phyloP scores from a whole-genome alignment of 2,113 vertebrate species.

The Psittacula cyanocephala region DNA sequence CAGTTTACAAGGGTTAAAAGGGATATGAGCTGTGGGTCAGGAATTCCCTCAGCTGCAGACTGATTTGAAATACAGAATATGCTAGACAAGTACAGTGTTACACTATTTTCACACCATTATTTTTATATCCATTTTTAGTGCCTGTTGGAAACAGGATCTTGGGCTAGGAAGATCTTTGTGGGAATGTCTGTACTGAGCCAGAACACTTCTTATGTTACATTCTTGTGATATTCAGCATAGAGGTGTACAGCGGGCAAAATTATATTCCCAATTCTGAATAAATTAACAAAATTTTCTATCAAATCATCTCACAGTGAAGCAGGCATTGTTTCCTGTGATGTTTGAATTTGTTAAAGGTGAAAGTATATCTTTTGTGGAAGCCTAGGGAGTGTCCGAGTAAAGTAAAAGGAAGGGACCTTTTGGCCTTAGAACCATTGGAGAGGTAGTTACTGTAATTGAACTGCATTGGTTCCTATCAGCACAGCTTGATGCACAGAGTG shows the following conservation, averaged over 20 bases:
- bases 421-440: not conserved
- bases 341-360: not conserved
- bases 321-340: not conserved
- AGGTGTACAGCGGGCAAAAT: not conserved
- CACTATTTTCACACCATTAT: fast-evolving
- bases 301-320: not conserved
- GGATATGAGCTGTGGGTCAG: not conserved
- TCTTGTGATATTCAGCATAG: not conserved
- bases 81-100: not conserved
- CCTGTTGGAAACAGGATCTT: not conserved
- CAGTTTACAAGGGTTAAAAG: not conserved
- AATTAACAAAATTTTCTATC: not conserved
- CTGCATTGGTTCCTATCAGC: not conserved
- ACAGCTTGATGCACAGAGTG: not conserved
- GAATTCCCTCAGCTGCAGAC: not conserved
- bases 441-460: not conserved
- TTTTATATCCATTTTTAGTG: not conserved
- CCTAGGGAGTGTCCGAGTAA: not conserved
- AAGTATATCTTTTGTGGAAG: not conserved
- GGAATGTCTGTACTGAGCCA: not conserved
- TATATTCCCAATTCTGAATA: not conserved
- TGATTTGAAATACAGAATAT: not conserved
- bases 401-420: not conserved
- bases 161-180: not conserved
- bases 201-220: not conserved